Base-by-base conservation (phyloP, 2,888 invertebrate species). In the Thymelicus sylvestris region DNA sequence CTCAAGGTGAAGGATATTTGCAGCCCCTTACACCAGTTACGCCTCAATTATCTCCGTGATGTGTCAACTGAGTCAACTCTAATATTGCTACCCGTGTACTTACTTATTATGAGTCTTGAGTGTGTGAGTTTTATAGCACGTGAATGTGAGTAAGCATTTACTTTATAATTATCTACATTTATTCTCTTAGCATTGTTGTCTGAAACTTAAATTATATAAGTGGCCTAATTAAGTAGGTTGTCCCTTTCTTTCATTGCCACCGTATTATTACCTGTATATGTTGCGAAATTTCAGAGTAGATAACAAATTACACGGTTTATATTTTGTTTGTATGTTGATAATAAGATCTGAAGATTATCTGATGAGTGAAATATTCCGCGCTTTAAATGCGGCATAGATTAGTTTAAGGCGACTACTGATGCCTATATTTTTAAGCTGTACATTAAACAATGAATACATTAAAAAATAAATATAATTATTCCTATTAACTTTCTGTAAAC, bases 281-380 rank as follows among this genome's bases (percentile, higher is more conserved):
- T 79, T 79, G 75, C 75, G 77, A 82, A 81, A 80, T 79, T 73
- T 74, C 64, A 76, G 72, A 73, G 72, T 67, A 82, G 85, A 86
- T 85, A 87, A 85, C 79, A 76, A 74, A 75, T 78, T 55, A 76
- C 78, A 77, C 78, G 77, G 80, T 81, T 85, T 85, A 85, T 89
- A 85, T 89, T 44, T 84, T 90, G 90, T 89, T 90, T 89, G 87
- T 86, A 79, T 84, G 85, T 83, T 86, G 91, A 91, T 91, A 92
- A 86, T 86, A 78, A 84, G 82, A 81, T 85, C 81, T 86, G 72
- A 78, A 89, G 92, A 92, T 93, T 87, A 92, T 89, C 89, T 85
- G 83, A 75, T 79, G 76, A 80, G 79, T 83, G 83, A 89, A 90
- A 90, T 87, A 87, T 88, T 89, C 90, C 87, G 78, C 75, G 80